Evolutionary conservation across 2,113 vertebrate species (phyloP).

Genomic region (Geococcyx californianus): DNA sequence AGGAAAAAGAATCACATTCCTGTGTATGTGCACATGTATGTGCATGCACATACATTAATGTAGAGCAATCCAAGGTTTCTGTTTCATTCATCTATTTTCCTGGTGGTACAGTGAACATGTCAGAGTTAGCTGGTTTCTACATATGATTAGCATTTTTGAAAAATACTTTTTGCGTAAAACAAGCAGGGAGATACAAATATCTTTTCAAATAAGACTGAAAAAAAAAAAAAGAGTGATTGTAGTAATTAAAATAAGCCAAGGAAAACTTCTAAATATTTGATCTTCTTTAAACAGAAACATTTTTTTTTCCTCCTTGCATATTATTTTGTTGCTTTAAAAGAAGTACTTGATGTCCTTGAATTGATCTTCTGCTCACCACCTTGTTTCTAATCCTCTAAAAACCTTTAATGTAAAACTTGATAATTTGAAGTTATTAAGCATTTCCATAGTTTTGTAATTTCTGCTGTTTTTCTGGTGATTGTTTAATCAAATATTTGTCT

Average conservation of each 20-base stretch:
- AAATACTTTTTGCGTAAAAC: not conserved
- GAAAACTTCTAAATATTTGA: not conserved
- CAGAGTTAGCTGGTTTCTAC: not conserved
- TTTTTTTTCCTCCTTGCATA: accelerated
- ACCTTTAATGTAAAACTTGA: not conserved
- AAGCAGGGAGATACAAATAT: not conserved
- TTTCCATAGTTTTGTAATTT: not conserved
- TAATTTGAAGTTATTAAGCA: not conserved
- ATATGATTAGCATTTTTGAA: not conserved
- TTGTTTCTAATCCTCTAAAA: not conserved
- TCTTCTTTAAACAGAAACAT: not conserved
- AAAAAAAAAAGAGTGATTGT: not conserved
- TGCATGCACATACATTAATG: not conserved
- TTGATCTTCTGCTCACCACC: not conserved
- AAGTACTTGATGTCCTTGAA: not conserved
- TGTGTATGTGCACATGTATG: accelerated
- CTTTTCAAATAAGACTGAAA: not conserved
- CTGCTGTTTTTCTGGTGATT: not conserved
- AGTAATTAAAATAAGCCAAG: not conserved
- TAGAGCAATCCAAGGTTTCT: not conserved
- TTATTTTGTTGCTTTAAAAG: not conserved
- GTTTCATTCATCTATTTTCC: not conserved
- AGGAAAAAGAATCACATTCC: not conserved
- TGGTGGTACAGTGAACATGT: not conserved
- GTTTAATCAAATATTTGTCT: not conserved